Conservation (phyloP, 2,888 invertebrate species). For the Parelbella ahira region DNA sequence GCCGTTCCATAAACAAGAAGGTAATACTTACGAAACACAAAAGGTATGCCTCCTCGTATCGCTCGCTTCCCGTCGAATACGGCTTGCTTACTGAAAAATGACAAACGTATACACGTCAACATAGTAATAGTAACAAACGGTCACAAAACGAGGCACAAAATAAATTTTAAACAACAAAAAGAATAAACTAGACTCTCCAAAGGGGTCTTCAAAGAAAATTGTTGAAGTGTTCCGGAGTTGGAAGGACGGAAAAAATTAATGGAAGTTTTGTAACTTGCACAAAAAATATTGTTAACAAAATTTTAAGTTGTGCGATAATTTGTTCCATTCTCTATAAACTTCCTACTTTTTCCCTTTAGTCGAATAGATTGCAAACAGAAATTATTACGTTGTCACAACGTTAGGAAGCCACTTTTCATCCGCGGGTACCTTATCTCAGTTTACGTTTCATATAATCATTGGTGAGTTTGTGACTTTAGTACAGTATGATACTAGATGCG, state of each 20-base stretch:
- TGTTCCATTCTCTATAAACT: too few relatives aligned
- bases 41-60: conserved; percentile 97
- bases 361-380: too few relatives aligned
- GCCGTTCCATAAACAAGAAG: conserved; percentile 1
- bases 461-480: too few relatives aligned
- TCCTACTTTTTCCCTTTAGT: too few relatives aligned
- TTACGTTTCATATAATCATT: too few relatives aligned
- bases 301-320: too few relatives aligned
- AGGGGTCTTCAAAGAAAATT: conserved; percentile 33
- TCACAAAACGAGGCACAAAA: conserved; percentile 16
- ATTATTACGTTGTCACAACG: too few relatives aligned
- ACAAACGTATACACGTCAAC: too few relatives aligned
- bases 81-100: conserved; percentile 89
- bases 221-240: conserved; percentile 24
- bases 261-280: conserved; percentile 6
- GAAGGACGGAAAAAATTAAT: conserved; percentile 6
- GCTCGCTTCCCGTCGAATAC: conserved; percentile 98
- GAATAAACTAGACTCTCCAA: conserved; percentile 3
- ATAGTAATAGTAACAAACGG: conserved; percentile 2
- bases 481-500: conserved; percentile 22
- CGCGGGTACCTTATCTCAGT: too few relatives aligned
- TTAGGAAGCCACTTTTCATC: too few relatives aligned
- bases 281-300: conserved; percentile 22
- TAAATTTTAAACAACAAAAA: conserved; percentile 1
- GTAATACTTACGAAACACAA: conserved; percentile 95